These are phyloP conservation scores for Vimba vimba DNA, from an alignment of 2,113 vertebrate species.

Conservation along the genomic window DNA sequence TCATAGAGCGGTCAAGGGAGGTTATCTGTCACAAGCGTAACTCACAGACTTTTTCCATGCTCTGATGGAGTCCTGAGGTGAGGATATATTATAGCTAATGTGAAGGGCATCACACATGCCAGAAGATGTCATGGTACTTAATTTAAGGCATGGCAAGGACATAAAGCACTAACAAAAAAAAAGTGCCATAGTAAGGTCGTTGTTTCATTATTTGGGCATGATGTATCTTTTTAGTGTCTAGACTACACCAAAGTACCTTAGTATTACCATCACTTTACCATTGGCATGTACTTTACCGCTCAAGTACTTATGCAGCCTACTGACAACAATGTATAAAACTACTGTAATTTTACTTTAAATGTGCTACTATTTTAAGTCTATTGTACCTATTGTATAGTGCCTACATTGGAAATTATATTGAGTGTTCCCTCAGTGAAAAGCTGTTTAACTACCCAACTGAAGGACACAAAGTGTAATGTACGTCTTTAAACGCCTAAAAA, in stretches of 20 bases:
- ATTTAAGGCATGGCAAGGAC: not conserved
- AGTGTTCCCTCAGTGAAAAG: not conserved
- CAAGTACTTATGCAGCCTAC: not conserved
- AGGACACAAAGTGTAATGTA: not conserved
- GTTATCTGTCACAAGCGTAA: constrained; percentile 48
- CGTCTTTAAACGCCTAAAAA: not conserved
- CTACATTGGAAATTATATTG: not conserved
- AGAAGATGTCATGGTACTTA: not conserved
- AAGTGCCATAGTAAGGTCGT: not conserved
- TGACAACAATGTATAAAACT: not conserved
- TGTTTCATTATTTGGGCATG: not conserved
- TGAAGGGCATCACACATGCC: constrained; percentile 30
- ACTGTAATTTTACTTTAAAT: not conserved
- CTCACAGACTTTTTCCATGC: constrained; percentile 22
- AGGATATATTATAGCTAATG: constrained; percentile 55
- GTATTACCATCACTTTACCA: not conserved
- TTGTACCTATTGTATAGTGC: not conserved
- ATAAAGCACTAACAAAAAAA: not conserved
- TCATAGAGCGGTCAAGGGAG: constrained; percentile 50
- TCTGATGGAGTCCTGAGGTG: constrained; percentile 38
- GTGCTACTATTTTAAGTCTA: not conserved
- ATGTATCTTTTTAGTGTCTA: not conserved
- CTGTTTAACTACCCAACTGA: not conserved
- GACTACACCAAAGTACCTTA: not conserved
- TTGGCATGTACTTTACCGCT: not conserved